phyloP scores from a whole-genome alignment of 1,140 invertebrate species.

The Apocrypta bakeri region DNA sequence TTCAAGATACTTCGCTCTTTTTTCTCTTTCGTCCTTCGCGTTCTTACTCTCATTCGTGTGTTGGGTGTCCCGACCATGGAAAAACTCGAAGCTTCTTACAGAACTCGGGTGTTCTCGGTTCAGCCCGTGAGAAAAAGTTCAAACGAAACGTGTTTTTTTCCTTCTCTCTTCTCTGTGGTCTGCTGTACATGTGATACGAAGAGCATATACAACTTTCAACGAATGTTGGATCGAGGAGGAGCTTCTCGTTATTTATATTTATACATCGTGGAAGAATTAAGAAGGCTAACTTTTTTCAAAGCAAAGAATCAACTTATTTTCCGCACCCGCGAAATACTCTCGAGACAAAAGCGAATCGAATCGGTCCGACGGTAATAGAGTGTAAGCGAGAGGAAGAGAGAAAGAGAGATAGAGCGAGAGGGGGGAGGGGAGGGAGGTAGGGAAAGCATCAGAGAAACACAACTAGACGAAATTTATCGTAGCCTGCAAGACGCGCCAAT shows the following conservation, averaged over 20 bases:
- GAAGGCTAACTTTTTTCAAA: background rate
- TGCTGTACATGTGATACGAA: background rate
- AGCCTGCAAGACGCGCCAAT: background rate
- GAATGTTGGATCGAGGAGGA: background rate
- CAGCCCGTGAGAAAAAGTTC: background rate
- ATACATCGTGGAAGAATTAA: background rate
- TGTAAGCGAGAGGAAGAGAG: background rate
- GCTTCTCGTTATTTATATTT: background rate
- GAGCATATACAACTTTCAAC: background rate
- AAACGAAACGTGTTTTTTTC: constrained; percentile 22
- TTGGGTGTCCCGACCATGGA: background rate
- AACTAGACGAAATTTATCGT: too few relatives aligned
- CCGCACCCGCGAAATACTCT: background rate
- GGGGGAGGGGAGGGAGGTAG: background rate
- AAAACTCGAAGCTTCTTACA: constrained; percentile 26
- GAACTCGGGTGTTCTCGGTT: constrained; percentile 17
- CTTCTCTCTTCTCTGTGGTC: background rate
- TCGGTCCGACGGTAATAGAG: background rate
- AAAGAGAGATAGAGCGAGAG: background rate
- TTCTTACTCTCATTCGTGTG: background rate
- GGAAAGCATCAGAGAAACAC: too few relatives aligned
- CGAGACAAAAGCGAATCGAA: constrained; percentile 18
- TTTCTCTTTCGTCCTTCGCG: background rate
- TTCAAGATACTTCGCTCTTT: constrained; percentile 34
- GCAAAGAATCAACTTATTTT: constrained; percentile 10